Percentiles rank a stretch among this genome's conserved stretches.
phyloP scores from a whole-genome alignment of 2,113 vertebrate species.

The Tetrao urogallus region DNA sequence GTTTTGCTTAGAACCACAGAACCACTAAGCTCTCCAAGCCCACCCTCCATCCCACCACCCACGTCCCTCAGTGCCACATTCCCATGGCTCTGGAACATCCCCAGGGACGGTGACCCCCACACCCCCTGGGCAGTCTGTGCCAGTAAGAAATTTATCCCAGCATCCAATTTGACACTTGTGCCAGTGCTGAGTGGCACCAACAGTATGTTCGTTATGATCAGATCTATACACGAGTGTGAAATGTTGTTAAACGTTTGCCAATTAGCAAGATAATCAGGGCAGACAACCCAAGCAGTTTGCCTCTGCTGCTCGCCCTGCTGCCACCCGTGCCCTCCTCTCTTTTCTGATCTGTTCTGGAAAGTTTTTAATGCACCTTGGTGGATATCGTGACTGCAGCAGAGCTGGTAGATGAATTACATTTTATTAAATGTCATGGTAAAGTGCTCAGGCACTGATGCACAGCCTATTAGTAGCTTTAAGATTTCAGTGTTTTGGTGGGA shows the following conservation, averaged over 20 bases:
- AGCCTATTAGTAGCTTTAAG: slow-evolving; percentile 62
- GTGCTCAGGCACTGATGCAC: slow-evolving; percentile 52
- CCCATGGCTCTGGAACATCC: too few species aligned
- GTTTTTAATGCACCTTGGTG: not conserved
- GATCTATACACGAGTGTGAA: not conserved
- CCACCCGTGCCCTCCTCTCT: not conserved
- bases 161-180: too few species aligned
- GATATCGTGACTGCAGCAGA: not conserved
- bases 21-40: too few species aligned
- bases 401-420: slow-evolving; percentile 33
- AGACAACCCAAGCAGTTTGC: slow-evolving; percentile 13
- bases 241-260: not conserved
- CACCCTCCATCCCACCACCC: too few species aligned
- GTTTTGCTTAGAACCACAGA: not conserved
- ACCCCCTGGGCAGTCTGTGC: too few species aligned
- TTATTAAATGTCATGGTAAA: slow-evolving; percentile 69
- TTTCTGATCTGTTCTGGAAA: slow-evolving; percentile 44
- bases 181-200: not conserved
- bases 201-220: not conserved
- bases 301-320: not conserved
- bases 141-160: too few species aligned
- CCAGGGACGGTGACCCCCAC: too few species aligned
- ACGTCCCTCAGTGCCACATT: too few species aligned
- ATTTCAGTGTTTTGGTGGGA: slow-evolving; percentile 75
- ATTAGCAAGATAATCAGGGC: not conserved